Conservation (phyloP, 2,797 vertebrate genomes). For the Pantherophis vulpinus region DNA sequence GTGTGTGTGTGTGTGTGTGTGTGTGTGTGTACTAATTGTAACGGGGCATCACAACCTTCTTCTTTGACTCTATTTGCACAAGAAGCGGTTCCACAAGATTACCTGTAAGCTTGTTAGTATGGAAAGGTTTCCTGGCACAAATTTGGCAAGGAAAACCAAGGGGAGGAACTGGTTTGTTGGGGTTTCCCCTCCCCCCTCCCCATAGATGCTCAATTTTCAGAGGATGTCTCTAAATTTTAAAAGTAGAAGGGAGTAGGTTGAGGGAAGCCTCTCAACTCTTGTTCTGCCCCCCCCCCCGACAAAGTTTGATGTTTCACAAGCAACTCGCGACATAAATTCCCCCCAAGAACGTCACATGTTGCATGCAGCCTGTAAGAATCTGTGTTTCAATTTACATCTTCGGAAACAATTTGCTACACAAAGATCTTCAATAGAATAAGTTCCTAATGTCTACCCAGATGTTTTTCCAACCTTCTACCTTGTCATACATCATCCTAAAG, state of each 20-base stretch:
- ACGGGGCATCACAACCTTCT: not conserved
- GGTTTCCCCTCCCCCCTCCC: fast-evolving
- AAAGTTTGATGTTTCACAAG: not conserved
- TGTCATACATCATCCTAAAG: not conserved
- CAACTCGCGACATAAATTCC: not conserved
- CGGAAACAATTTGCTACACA: not conserved
- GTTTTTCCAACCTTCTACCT: not conserved
- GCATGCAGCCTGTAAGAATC: not conserved
- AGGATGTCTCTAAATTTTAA: fast-evolving
- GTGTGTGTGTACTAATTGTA: not conserved
- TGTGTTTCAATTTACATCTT: not conserved
- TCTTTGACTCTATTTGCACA: not conserved
- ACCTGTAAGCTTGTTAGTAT: not conserved
- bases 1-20: too few species aligned
- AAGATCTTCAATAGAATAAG: not conserved
- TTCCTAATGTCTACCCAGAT: not conserved
- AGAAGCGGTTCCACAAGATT: not conserved
- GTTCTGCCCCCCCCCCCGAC: fast-evolving
- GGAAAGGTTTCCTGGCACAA: not conserved
- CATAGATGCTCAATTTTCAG: not conserved
- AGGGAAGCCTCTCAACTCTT: not conserved
- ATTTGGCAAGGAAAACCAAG: fast-evolving
- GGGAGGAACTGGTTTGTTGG: not conserved
- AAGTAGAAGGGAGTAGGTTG: not conserved
- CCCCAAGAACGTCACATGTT: not conserved